Percentiles rank a stretch among this genome's conserved stretches.
phyloP scores from a whole-genome alignment of 2,797 vertebrate species.

The Enteromius trimaculatus region DNA sequence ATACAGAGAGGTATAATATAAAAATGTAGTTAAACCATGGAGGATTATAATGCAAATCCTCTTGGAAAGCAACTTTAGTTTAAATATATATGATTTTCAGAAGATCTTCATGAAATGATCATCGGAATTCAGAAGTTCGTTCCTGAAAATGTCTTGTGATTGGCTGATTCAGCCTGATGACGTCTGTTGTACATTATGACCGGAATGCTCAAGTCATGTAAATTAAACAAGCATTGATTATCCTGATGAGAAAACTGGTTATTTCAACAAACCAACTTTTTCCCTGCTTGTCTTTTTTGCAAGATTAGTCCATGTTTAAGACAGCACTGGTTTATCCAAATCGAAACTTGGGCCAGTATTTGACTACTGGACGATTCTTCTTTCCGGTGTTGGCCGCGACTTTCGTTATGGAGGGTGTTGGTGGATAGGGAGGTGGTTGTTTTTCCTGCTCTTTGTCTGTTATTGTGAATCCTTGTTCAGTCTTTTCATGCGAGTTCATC shows the following conservation, averaged over 20 bases:
- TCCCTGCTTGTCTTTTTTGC: slow-evolving; percentile 23
- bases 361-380: slow-evolving; percentile 68
- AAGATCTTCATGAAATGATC: slow-evolving; percentile 25
- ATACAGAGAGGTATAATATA: slow-evolving; percentile 49
- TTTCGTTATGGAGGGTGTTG: slow-evolving; percentile 50
- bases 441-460: slow-evolving; percentile 78
- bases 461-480: slow-evolving; percentile 86
- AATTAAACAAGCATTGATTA: slow-evolving; percentile 32
- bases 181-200: slow-evolving; percentile 35
- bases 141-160: slow-evolving; percentile 13
- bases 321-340: slow-evolving; percentile 69
- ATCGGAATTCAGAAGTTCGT: background rate
- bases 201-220: slow-evolving; percentile 69
- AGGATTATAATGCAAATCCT: slow-evolving; percentile 27
- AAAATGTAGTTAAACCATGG: slow-evolving; percentile 33
- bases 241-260: slow-evolving; percentile 21
- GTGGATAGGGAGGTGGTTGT: slow-evolving; percentile 68
- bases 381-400: slow-evolving; percentile 42
- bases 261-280: slow-evolving; percentile 14
- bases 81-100: background rate
- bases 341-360: slow-evolving; percentile 82
- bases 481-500: slow-evolving; percentile 77
- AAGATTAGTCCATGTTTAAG: slow-evolving; percentile 40
- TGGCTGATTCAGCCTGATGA: slow-evolving; percentile 58
- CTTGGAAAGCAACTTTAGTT: slow-evolving; percentile 15